Base-by-base conservation (phyloP, 2,888 invertebrate genomes). In the Pelosia muscerda region DNA sequence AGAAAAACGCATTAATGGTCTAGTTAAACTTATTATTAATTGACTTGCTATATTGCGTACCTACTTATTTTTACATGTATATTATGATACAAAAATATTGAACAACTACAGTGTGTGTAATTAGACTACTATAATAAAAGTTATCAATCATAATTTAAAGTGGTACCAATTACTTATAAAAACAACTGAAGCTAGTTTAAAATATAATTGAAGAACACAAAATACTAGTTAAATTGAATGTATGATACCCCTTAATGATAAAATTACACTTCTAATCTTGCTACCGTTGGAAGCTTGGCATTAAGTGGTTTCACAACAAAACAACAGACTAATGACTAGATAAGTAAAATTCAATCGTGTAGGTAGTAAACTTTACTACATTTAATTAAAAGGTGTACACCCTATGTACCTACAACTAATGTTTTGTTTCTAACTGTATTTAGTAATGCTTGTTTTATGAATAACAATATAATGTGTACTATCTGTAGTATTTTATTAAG, bases 161-260 rank as follows among this genome's bases (percentile, higher is more conserved):
- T 55, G 25, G 15, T 55, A 23, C 23, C 55, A 55, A 25, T 55
- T 25, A 26, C 55, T 55, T 6, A 11, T 55, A 55, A 23, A 22
- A 54, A 49, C 49, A 49, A 49, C n/a, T 49, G 26, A 25, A 26
- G 55, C 55, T 25, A 55, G 55, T 25, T 55, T 25, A 23, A 25
- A 25, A 55, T 26, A 26, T 55, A 25, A 55, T 55, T 55, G 15
- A 26, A 55, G 55, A 55, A 55, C 55, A 55, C 25, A 25, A 55
- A 55, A 26, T 25, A 8, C 25, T 6, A 55, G 25, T 55, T 55
- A 25, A 25, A 55, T 26, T 55, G 15, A 23, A 55, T 25, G 23
- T 26, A 23, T 55, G 25, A 55, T 49, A 15, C n/a, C 2, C 9
- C 49, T n/a, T 49, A 49, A 49, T n/a, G 49, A 49, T 49, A 9